phyloP scores from a whole-genome alignment of 2,113 vertebrate genomes.

The Cyanocitta stelleri region DNA sequence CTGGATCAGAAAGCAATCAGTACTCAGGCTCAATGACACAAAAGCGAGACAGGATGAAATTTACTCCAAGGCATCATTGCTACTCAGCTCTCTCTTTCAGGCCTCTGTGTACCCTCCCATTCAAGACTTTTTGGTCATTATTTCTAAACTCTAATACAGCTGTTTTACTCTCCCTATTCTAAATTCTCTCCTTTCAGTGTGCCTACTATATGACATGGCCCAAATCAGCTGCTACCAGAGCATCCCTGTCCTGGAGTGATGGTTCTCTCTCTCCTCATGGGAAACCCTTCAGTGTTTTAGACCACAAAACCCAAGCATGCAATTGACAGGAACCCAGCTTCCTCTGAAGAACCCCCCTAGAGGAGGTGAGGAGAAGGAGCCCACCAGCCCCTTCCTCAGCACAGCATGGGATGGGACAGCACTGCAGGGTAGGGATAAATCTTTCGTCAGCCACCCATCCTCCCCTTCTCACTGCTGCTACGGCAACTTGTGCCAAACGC shows the following conservation, averaged over 20 bases:
- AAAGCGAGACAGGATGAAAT: background rate
- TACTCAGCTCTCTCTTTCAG: background rate
- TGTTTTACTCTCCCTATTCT: background rate
- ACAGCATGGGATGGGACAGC: rapidly evolving
- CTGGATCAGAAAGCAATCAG: background rate
- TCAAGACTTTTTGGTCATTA: background rate
- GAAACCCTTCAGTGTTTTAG: background rate
- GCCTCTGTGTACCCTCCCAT: background rate
- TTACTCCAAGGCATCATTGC: background rate
- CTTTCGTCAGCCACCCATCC: background rate
- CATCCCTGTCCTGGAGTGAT: too few species aligned
- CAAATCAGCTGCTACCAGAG: background rate
- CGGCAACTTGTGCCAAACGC: background rate
- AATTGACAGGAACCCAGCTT: background rate
- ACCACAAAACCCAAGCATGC: background rate
- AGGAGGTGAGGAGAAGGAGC: background rate
- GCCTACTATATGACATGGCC: rapidly evolving
- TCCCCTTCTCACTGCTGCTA: background rate
- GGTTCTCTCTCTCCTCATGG: background rate
- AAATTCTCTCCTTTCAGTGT: background rate
- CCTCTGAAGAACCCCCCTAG: background rate
- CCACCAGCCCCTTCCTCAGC: background rate
- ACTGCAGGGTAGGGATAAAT: background rate
- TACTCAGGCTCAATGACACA: background rate
- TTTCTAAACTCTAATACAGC: background rate